Evolutionary conservation across 1,140 invertebrate genomes (phyloP).

Genomic region (Dendrolimus kikuchii): DNA sequence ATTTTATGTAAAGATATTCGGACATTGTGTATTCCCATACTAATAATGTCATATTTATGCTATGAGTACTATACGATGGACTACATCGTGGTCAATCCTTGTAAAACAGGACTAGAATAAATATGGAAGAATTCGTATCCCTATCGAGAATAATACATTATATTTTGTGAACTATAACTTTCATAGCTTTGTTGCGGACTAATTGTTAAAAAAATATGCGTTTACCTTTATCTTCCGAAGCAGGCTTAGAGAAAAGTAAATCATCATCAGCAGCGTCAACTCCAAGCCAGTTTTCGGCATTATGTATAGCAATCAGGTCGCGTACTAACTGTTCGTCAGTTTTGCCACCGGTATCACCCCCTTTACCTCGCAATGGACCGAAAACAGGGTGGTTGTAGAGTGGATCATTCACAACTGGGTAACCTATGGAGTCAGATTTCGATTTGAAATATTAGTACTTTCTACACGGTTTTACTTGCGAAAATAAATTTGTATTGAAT

Average conservation of each 20-base stretch:
- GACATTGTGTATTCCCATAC: background rate
- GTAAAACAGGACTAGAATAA: too few relatives aligned
- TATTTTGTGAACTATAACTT: too few relatives aligned
- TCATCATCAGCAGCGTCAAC: slow-evolving; percentile 90
- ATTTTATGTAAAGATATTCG: background rate
- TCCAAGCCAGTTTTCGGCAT: slow-evolving; percentile 94
- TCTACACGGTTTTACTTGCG: too few relatives aligned
- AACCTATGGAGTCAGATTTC: slow-evolving; percentile 74
- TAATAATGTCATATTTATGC: background rate
- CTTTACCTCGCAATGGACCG: slow-evolving; percentile 92
- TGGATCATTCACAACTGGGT: slow-evolving; percentile 97
- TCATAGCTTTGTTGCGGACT: too few relatives aligned
- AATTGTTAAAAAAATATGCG: too few relatives aligned
- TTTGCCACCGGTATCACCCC: slow-evolving; percentile 92
- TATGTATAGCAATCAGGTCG: slow-evolving; percentile 92
- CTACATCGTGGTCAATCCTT: too few relatives aligned
- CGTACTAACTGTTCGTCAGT: slow-evolving; percentile 91
- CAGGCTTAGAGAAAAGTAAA: slow-evolving; percentile 82
- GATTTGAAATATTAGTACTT: background rate
- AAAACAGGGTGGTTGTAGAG: slow-evolving; percentile 95
- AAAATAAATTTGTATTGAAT: too few relatives aligned
- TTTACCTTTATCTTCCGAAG: slow-evolving; percentile 75
- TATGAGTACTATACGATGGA: too few relatives aligned
- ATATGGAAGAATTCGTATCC: too few relatives aligned
- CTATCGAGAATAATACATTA: too few relatives aligned